Evolutionary conservation across 2,113 vertebrate species (phyloP).

Genomic region (Rana temporaria): DNA sequence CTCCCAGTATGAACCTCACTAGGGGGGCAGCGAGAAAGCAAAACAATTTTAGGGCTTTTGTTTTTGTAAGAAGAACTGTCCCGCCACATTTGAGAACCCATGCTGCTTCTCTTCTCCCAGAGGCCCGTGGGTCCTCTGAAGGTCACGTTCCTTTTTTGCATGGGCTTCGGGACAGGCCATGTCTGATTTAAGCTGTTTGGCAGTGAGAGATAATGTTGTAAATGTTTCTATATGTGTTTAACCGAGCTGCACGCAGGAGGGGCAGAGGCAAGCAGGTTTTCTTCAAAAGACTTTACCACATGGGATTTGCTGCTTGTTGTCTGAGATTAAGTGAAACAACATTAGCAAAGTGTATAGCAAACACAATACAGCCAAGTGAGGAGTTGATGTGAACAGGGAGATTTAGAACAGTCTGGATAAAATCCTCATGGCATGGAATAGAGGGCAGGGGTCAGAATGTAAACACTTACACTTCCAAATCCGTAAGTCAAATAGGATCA

Average conservation of each 20-base stretch:
- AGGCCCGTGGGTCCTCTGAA: conserved; percentile 31
- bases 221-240: conserved; percentile 50
- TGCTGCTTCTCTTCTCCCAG: conserved; percentile 27
- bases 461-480: conserved; percentile 7
- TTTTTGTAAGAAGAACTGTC: conserved; percentile 23
- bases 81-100: conserved; percentile 27
- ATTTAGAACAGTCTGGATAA: conserved; percentile 1
- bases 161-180: conserved; percentile 17
- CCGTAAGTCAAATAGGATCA: conserved; percentile 12
- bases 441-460: conserved; percentile 8
- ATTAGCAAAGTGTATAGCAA: conserved; percentile 45
- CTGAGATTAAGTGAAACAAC: conserved; percentile 54
- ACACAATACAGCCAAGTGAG: conserved; percentile 25
- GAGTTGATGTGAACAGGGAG: neutral
- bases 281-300: conserved; percentile 30
- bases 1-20: conserved; percentile 54
- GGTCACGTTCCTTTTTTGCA: conserved; percentile 47
- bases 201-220: conserved; percentile 25
- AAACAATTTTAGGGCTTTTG: conserved; percentile 51
- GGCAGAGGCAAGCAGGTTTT: conserved; percentile 37
- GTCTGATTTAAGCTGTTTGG: conserved; percentile 17
- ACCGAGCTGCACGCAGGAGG: conserved; percentile 45
- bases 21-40: conserved; percentile 42
- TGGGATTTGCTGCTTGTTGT: conserved; percentile 55
- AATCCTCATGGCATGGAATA: conserved; percentile 4